Evolutionary conservation across 2,113 vertebrate species (phyloP), one percentile per base, ranked within the genome.

Genomic region (Chaetodon trifascialis): DNA sequence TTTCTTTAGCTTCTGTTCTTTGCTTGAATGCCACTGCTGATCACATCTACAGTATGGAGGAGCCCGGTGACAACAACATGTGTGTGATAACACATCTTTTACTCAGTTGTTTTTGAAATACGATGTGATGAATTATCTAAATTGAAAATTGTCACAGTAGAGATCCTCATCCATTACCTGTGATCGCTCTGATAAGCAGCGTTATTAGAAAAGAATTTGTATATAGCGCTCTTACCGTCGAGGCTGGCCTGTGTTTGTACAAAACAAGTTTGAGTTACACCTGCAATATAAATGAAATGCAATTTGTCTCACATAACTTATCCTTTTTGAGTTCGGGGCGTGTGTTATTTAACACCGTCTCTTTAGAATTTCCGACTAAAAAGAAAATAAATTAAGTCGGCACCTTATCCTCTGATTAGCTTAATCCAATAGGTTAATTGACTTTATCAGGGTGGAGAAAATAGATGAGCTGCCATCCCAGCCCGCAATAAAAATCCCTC

Each of bases 341-440:
- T 73, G 79, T 65, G 83, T 88, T 77, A 91, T 84, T 84, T 79
- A 80, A 90, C 49, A 62, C 88, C 79, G 71, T 55, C 80, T 85
- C 62, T 74, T 85, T 83, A 70, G 60, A 80, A 64, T 65, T 65
- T 84, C 82, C 88, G 86, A 92, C 91, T 85, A 92, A 91, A 93
- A 88, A 86, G 65, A 72, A 30, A 79, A 76, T 75, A 89, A 93
- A 93, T 90, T 63, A 92, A 92, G 85, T 89, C 69, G 46, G 79
- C 74, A 88, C 86, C 86, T 86, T 89, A 93, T 91, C 72, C 88
- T 89, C 86, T 93, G 90, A 94, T 93, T 92, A 91, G 87, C 82
- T 82, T 85, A 91, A 93, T 92, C 89, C 84, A 55, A 89, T 67
- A 89, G 86, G 83, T 89, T 95, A 95, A 96, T 94, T 94, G 94